Evolutionary conservation across 2,113 vertebrate genomes (phyloP), one percentile per base, ranked within the genome.

Genomic region (Pyrgilauda ruficollis): DNA sequence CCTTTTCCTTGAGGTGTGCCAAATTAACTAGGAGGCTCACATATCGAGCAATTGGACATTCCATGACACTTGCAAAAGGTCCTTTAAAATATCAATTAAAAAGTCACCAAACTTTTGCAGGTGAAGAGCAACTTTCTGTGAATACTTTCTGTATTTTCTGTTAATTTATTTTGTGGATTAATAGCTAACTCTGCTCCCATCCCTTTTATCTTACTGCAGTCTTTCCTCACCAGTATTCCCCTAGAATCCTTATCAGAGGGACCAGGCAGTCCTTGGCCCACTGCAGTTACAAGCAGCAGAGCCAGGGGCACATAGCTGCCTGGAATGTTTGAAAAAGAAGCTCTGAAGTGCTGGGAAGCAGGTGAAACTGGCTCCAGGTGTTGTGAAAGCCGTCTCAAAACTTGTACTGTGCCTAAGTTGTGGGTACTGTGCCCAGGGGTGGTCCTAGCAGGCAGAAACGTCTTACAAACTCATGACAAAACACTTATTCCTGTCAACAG

Each of bases 341-440:
- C 58, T 76, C 67, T 72, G 58, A 63, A 28, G 41, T 55, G 56
- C 46, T 58, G 20, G 30, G 23, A 43, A 64, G 52, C 23, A 55
- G 27, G 5, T 3, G 15, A 64, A 49, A 28, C 56, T 61, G 59
- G n/a, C 30, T 67, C 26, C 46, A 55, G 10, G 15, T 56, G 47
- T 35, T 2, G 2, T 20, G 53, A 68, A 75, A 94, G 13, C 41
- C 3, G 4, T 22, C 37, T 87, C 43, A 72, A 15, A 87, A 35
- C 44, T 72, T 82, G 23, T 12, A 3, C 28, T 33, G 10, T 67
- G 77, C 64, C 41, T 2, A 0, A 28, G 20, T 47, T 4, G 10
- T 1, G 7, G 18, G 5, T 47, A 3, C 30, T 53, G 0, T 15
- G 15, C 19, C 49, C 17, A 56, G 19, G 5, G 11, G 5, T 77